Base-by-base conservation (phyloP, 2,797 vertebrate species). In the Semaprochilodus insignis region DNA sequence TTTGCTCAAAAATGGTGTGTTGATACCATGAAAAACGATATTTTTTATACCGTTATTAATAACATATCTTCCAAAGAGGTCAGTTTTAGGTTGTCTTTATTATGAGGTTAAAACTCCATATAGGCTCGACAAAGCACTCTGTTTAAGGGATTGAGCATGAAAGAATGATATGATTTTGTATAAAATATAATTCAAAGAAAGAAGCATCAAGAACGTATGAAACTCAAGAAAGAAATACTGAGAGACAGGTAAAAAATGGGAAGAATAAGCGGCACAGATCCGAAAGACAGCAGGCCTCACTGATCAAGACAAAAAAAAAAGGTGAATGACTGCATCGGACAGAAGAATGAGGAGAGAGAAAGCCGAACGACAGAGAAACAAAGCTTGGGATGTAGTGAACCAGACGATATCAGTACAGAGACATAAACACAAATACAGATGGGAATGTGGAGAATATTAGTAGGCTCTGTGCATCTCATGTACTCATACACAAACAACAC, bases 401-500 rank as follows among this genome's bases (percentile, higher is more conserved):
- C 31, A 23, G 21, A 17, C 21, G 13, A 60, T n/a, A 7, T 40
- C 51, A 66, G 66, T 71, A 60, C 27, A 0, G 31, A n/a, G 77
- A 67, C 3, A 63, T 8, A 25, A 54, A 81, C 6, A 60, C 13
- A 17, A 36, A 17, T n/a, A 19, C 1, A 67, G 65, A 52, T 11
- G n/a, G 27, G 51, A 52, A 21, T 3, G 1, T n/a, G 44, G 23
- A 54, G 14, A 23, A 44, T 40, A 34, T 23, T 19, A 65, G 19
- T 52, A 31, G 19, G 16, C 81, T 73, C 81, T 74, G 60, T 86
- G 84, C 81, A 19, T 74, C 10, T 14, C 59, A 40, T 60, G 77
- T 59, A 87, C 85, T 91, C 85, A 89, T 5, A 69, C 34, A 77
- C 40, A 92, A 91, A 92, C 83, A 90, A 1, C 62, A 19, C 0